These are phyloP conservation scores for Cyprinus carpio DNA, from an alignment of 2,113 vertebrate species.

Conservation along the genomic window DNA sequence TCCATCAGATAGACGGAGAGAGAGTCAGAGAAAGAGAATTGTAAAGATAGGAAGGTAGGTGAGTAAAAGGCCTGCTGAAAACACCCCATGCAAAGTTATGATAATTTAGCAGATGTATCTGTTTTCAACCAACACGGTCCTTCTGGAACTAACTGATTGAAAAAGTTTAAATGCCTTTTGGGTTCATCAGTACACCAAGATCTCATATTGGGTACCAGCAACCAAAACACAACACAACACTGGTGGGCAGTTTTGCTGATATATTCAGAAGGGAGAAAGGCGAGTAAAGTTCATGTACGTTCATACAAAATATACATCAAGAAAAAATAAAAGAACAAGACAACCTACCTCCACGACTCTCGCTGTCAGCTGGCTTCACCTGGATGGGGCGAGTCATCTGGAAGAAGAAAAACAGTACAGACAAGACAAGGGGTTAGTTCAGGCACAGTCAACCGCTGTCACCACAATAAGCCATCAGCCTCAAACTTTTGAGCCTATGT, in stretches of 20 bases:
- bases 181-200: slow-evolving; percentile 5
- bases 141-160: background rate
- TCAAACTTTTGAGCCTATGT: slow-evolving; percentile 46
- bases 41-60: slow-evolving; percentile 24
- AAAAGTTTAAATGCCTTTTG: background rate
- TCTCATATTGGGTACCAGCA: background rate
- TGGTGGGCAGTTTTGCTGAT: background rate
- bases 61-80: slow-evolving; percentile 18
- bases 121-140: background rate
- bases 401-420: slow-evolving; percentile 49
- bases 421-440: slow-evolving; percentile 58
- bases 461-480: slow-evolving; percentile 42
- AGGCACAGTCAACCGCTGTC: slow-evolving; percentile 6
- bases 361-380: slow-evolving; percentile 99
- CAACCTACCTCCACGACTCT: slow-evolving; percentile 98
- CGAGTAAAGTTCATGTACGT: slow-evolving; percentile 41
- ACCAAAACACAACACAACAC: background rate
- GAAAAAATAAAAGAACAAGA: slow-evolving; percentile 77
- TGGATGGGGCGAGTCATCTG: slow-evolving; percentile 99
- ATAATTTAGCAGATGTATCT: background rate
- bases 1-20: slow-evolving; percentile 58
- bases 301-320: slow-evolving; percentile 55
- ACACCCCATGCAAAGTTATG: background rate
- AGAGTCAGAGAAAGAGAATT: slow-evolving; percentile 42
- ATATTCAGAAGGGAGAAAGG: slow-evolving; percentile 48